Conservation (phyloP, 2,888 invertebrate genomes). For the Aphodius sticticus region DNA sequence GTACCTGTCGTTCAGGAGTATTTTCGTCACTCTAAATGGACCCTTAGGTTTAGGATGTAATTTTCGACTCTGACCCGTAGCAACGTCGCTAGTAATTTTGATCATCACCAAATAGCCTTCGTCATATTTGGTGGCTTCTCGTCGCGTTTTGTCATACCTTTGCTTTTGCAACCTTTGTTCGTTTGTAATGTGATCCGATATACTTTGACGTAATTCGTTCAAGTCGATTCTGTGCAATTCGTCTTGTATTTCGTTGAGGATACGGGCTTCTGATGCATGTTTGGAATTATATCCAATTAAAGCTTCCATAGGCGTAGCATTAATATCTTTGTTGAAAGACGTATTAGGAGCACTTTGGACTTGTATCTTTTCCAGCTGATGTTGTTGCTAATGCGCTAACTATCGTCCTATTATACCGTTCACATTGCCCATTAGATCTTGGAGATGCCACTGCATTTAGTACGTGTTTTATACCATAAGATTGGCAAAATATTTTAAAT, state of each 20-base stretch:
- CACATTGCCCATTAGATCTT: conserved; percentile 34
- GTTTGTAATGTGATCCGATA: conserved; percentile 9
- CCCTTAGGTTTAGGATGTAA: conserved; percentile 38
- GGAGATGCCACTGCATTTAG: conserved; percentile 31
- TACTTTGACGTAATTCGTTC: conserved; percentile 29
- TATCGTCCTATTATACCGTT: conserved; percentile 41
- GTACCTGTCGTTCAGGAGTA: conserved; percentile 27
- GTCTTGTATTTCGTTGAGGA: conserved; percentile 32
- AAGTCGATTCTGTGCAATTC: conserved; percentile 31
- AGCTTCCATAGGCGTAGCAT: conserved; percentile 40
- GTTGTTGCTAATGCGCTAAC: conserved; percentile 39
- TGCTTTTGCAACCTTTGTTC: too few species aligned
- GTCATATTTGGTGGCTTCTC: too few species aligned
- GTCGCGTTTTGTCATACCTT: too few species aligned
- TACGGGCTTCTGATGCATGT: conserved; percentile 30
- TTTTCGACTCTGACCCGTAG: conserved; percentile 38
- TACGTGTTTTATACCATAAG: conserved; percentile 26
- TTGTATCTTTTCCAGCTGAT: conserved; percentile 38
- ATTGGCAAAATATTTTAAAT: conserved; percentile 31
- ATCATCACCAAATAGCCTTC: conserved; percentile 40
- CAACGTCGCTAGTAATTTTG: conserved; percentile 34
- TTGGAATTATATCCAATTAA: conserved; percentile 39
- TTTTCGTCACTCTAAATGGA: conserved; percentile 33
- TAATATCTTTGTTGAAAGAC: conserved; percentile 39
- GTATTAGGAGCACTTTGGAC: conserved; percentile 46